Conservation (phyloP, 2,113 vertebrate genomes). For the Mus pahari region DNA sequence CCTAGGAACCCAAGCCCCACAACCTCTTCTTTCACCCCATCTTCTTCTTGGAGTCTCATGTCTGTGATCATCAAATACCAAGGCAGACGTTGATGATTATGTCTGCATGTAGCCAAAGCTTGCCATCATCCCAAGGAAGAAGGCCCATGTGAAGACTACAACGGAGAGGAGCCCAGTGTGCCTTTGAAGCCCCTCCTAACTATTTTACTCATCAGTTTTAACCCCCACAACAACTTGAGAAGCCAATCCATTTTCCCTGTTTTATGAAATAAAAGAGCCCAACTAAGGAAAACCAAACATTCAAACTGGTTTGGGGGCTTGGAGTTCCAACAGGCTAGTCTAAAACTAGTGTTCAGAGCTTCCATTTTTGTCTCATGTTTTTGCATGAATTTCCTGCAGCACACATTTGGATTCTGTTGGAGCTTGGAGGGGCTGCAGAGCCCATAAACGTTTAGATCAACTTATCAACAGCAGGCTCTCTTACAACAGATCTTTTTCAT, state of each 20-base stretch:
- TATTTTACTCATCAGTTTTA: background rate
- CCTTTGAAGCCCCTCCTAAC: accelerated
- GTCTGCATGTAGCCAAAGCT: background rate
- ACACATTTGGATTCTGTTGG: background rate
- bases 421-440: background rate
- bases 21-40: background rate
- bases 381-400: background rate
- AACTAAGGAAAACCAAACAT: accelerated
- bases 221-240: background rate
- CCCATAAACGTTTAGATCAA: background rate
- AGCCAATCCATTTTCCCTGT: background rate
- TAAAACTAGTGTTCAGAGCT: background rate
- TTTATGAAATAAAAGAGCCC: no score
- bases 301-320: background rate
- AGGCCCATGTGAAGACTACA: accelerated
- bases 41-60: background rate
- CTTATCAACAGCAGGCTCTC: background rate
- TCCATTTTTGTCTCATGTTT: accelerated
- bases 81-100: background rate
- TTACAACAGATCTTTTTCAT: conserved; percentile 38
- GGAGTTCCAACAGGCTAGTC: background rate
- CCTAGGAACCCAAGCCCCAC: no score
- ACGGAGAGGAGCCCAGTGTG: accelerated
- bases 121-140: background rate
- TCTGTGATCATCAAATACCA: background rate